Conservation (phyloP, 2,888 invertebrate genomes). For the Polydrusus cervinus region DNA sequence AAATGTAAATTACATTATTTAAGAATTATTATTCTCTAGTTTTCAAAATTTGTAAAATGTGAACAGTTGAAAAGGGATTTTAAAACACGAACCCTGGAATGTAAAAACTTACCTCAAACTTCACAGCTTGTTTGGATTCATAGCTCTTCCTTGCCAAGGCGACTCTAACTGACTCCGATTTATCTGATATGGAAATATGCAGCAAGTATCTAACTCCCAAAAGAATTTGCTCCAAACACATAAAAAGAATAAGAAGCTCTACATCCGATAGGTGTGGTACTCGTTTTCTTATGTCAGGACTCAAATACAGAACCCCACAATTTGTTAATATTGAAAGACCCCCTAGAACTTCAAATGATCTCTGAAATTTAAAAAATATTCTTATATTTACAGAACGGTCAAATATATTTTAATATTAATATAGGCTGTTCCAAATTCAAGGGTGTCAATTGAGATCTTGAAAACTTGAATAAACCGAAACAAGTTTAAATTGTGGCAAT, state of each 20-base stretch:
- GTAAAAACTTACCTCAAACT: constrained; percentile 71
- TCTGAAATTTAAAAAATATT: constrained; percentile 67
- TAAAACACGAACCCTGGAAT: too few relatives aligned
- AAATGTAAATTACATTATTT: too few relatives aligned
- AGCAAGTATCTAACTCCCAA: constrained; percentile 78
- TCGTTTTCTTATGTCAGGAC: constrained; percentile 75
- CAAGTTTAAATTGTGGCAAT: too few relatives aligned
- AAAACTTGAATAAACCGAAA: too few relatives aligned
- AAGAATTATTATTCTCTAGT: too few relatives aligned
- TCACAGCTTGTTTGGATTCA: constrained; percentile 78
- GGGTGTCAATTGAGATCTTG: too few relatives aligned
- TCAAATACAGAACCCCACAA: constrained; percentile 81
- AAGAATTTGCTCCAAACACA: constrained; percentile 81
- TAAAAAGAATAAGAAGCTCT: constrained; percentile 78
- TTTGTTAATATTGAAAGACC: constrained; percentile 83
- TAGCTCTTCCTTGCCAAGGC: constrained; percentile 77
- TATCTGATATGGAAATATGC: constrained; percentile 81
- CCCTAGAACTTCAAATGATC: constrained; percentile 80
- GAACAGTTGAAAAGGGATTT: too few relatives aligned
- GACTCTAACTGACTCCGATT: constrained; percentile 79
- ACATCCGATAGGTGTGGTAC: constrained; percentile 62
- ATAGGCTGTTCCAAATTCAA: too few relatives aligned
- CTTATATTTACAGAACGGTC: too few relatives aligned
- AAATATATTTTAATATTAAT: too few relatives aligned
- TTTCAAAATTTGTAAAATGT: too few relatives aligned